These are phyloP conservation scores for Zosterops pallidus DNA, from an alignment of 2,113 vertebrate genomes.

Conservation along the genomic window DNA sequence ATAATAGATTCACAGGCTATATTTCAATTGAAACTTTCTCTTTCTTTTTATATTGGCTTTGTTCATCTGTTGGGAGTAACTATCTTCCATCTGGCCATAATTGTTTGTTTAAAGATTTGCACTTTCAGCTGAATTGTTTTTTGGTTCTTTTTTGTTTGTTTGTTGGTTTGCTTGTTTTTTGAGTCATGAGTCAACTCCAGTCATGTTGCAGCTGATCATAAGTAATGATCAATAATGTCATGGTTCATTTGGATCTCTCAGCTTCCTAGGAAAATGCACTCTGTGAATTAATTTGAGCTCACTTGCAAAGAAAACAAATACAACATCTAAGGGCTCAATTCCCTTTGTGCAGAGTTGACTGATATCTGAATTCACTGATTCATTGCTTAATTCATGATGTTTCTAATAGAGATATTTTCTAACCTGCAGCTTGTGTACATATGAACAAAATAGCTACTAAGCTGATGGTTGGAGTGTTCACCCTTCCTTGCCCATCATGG, in stretches of 20 bases:
- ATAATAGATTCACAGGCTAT: background rate
- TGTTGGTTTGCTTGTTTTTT: too few relatives aligned
- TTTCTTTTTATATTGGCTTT: background rate
- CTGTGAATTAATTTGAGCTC: background rate
- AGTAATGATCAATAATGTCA: background rate
- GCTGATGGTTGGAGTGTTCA: fast-evolving
- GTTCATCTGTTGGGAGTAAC: background rate
- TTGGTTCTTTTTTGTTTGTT: too few relatives aligned
- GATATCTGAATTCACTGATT: background rate
- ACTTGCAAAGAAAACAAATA: background rate
- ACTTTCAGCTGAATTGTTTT: background rate
- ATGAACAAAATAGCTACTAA: background rate
- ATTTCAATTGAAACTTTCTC: background rate
- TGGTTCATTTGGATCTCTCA: background rate
- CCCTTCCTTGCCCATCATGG: background rate
- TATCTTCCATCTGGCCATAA: background rate
- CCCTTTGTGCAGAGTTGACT: background rate
- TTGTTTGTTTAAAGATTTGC: background rate
- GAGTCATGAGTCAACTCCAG: background rate
- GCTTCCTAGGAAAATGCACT: background rate
- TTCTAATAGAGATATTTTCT: background rate
- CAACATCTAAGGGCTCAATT: background rate
- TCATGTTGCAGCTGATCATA: background rate
- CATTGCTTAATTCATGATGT: background rate
- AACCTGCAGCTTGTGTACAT: background rate